These are phyloP conservation scores for Salvator merianae DNA, from an alignment of 2,113 vertebrate genomes.

Conservation along the genomic window DNA sequence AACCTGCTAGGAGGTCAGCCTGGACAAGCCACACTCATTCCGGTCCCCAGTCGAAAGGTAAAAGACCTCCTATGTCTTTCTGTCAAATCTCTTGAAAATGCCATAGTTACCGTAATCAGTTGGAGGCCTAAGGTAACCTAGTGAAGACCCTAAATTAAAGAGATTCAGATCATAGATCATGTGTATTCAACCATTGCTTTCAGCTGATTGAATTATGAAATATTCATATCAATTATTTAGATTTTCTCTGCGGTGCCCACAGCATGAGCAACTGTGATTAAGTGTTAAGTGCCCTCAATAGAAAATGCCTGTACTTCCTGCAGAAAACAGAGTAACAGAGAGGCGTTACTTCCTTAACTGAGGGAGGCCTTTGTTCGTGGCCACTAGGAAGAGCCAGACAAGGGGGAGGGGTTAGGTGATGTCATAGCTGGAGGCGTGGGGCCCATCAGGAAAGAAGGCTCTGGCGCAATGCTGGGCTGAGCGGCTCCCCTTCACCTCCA, in stretches of 20 bases:
- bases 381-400: too few species aligned
- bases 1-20: conserved; percentile 83
- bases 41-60: conserved; percentile 84
- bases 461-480: too few species aligned
- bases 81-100: background rate
- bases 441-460: too few species aligned
- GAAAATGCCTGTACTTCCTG: too few species aligned
- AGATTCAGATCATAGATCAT: background rate
- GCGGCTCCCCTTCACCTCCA: too few species aligned
- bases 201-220: background rate
- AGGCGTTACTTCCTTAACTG: too few species aligned
- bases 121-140: background rate
- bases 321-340: too few species aligned
- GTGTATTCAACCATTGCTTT: background rate
- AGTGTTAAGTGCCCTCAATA: too few species aligned
- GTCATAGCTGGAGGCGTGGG: too few species aligned
- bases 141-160: background rate
- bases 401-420: too few species aligned
- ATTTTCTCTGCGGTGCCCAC: background rate
- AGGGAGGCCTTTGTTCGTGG: too few species aligned
- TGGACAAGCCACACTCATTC: conserved; percentile 83
- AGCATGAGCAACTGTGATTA: background rate
- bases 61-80: background rate
- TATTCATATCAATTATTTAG: background rate
- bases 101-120: background rate